Evolutionary conservation across 2,113 vertebrate genomes (phyloP), one percentile per base, ranked within the genome.

Genomic region (Centropus unirufus): DNA sequence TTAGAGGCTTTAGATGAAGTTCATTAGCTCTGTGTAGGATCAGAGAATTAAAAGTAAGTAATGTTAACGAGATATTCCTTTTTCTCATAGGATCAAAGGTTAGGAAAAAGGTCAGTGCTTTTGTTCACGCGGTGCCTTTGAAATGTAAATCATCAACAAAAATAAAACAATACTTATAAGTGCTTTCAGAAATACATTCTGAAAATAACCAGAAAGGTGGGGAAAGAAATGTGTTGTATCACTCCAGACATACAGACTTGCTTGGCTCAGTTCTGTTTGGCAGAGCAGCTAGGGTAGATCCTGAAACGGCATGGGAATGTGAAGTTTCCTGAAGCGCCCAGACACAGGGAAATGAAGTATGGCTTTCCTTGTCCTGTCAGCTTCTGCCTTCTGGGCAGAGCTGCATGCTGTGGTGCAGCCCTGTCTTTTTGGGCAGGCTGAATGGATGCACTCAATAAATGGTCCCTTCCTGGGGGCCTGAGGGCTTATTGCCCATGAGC

Each of bases 391-490:
- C 26, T 24, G 62, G 78, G 69, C 61, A 51, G 69, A 59, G 57
- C 62, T 39, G 52, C 19, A 0, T 5, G 0, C 34, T 32, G 49
- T 51, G 74, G 27, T 39, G 30, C 19, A 46, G 61, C 57, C 23
- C 46, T 94, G 80, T 23, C 40, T 52, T 47, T 20, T 34, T 2
- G 12, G 42, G 12, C n/a, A 47, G 68, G 21, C 26, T 1, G 4
- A 22, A n/a, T 2, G 5, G 16, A 7, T 15, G 23, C 14, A 2
- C 47, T 59, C 2, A 0, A 20, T 13, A 30, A 34, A 4, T 30
- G 30, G 46, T 86, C 49, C 58, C 34, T 47, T 77, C 59, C 84
- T 26, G 12, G 1, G 2, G 49, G 18, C 32, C 4, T 1, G 47
- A 15, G 39, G 29, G 5, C 15, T 75, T 58, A 3, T 23, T 44